phyloP scores from a whole-genome alignment of 2,113 vertebrate genomes.

The Hylia prasina region DNA sequence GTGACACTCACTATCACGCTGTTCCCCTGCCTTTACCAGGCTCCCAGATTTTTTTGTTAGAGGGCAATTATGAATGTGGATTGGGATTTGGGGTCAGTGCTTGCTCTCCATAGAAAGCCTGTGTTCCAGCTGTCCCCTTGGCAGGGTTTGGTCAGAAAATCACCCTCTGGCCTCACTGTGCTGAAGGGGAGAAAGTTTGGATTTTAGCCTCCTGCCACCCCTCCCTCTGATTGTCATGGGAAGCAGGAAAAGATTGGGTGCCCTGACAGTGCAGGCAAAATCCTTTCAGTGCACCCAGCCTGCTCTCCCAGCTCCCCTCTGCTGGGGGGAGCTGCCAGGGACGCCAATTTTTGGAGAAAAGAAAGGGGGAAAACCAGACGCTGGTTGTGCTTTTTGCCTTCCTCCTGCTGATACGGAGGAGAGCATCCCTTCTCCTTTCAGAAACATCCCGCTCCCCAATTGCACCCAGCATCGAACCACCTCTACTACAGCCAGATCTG shows the following conservation, averaged over 20 bases:
- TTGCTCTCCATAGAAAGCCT: background rate
- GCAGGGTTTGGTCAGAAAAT: background rate
- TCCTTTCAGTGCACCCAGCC: background rate
- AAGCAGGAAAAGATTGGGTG: fast-evolving
- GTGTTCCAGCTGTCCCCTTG: background rate
- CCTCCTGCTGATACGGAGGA: background rate
- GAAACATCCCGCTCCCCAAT: fast-evolving
- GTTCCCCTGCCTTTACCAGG: background rate
- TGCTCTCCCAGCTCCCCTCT: background rate
- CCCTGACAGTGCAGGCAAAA: too few species aligned
- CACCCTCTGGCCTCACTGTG: too few species aligned
- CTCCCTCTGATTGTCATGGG: background rate
- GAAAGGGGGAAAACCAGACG: background rate
- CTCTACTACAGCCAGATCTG: background rate
- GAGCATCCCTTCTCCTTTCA: background rate
- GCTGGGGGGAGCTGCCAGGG: background rate
- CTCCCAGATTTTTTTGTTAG: background rate
- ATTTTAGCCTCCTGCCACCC: background rate
- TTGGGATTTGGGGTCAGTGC: too few species aligned
- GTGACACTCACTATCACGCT: background rate
- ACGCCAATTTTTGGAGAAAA: background rate
- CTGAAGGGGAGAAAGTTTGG: too few species aligned
- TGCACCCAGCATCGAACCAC: too few species aligned
- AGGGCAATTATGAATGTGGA: background rate
- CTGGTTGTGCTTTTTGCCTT: background rate